These are phyloP conservation scores for Drepanosiphum platanoidis DNA, from an alignment of 2,888 invertebrate species.

Conservation along the genomic window DNA sequence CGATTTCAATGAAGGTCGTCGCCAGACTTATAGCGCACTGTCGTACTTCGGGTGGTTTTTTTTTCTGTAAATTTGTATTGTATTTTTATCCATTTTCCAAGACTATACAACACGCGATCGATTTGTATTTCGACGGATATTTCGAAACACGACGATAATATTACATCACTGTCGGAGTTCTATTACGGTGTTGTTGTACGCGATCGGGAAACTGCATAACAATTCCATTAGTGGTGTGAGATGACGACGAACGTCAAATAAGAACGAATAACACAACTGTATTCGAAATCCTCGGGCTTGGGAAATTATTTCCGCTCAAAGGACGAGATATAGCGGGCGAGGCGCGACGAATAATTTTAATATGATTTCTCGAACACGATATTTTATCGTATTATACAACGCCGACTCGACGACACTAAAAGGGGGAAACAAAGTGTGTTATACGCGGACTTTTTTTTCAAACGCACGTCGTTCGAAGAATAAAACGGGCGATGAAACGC, in stretches of 20 bases:
- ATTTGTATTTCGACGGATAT: no score
- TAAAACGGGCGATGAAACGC: background rate
- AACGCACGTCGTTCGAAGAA: background rate
- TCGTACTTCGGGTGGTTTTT: no score
- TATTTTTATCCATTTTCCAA: no score
- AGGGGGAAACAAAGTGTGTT: no score
- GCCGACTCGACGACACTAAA: no score
- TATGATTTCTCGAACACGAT: background rate
- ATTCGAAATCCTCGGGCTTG: background rate
- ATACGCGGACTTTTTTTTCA: background rate
- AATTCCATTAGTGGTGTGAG: background rate
- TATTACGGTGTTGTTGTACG: no score
- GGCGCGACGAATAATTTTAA: background rate
- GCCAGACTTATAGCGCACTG: no score
- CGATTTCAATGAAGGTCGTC: background rate
- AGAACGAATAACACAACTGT: background rate
- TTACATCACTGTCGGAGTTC: no score
- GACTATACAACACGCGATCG: no score
- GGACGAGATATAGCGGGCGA: background rate
- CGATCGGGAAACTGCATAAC: background rate
- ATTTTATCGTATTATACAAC: background rate
- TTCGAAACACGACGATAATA: no score
- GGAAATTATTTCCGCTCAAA: background rate
- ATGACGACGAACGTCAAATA: background rate
- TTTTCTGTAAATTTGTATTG: no score